A percentile compares a stretch with the other conserved stretches of the same genome.
These are phyloP conservation scores for Melieria crassipennis DNA, from an alignment of 2,888 invertebrate genomes.

Conservation along the genomic window DNA sequence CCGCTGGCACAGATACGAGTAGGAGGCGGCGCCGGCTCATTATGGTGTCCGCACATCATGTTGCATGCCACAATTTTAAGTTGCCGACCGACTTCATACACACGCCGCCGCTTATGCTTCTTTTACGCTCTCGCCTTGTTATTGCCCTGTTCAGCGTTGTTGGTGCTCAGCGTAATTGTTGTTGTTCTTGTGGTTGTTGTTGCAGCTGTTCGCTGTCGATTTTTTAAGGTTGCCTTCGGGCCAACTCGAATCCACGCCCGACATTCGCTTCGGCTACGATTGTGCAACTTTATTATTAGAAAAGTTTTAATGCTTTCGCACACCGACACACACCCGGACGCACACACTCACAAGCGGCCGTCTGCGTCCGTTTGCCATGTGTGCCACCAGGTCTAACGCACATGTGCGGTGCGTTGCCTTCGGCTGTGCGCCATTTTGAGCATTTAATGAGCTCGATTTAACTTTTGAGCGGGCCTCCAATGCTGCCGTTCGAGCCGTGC, in stretches of 20 bases:
- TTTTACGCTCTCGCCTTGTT: conserved; percentile 16
- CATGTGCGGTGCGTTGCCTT: conserved; percentile 1
- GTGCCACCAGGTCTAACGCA: background rate
- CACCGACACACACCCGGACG: conserved; percentile 18
- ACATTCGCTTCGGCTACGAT: conserved; percentile 48
- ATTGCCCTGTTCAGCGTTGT: too few relatives aligned
- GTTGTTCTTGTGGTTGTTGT: conserved; percentile 35
- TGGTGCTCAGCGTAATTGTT: conserved; percentile 24
- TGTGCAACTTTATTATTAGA: conserved; percentile 58
- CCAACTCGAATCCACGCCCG: background rate
- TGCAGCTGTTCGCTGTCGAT: conserved; percentile 21
- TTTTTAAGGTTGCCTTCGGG: background rate
- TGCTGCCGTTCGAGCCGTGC: background rate
- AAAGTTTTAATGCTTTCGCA: conserved; percentile 58
- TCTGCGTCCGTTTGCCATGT: background rate
- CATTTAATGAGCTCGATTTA: conserved; percentile 31
- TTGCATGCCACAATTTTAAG: too few relatives aligned
- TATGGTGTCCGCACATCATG: too few relatives aligned
- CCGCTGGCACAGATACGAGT: too few relatives aligned
- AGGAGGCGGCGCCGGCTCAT: too few relatives aligned
- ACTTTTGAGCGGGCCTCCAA: conserved; percentile 12
- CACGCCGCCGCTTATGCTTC: background rate
- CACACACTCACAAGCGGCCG: background rate
- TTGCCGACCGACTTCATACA: too few relatives aligned
- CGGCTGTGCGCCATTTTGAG: conserved; percentile 14